A percentile compares a stretch with the other conserved stretches of the same genome.
Evolutionary conservation across 2,113 vertebrate genomes (phyloP).

Genomic region (Forbesichthys papilliferus): DNA sequence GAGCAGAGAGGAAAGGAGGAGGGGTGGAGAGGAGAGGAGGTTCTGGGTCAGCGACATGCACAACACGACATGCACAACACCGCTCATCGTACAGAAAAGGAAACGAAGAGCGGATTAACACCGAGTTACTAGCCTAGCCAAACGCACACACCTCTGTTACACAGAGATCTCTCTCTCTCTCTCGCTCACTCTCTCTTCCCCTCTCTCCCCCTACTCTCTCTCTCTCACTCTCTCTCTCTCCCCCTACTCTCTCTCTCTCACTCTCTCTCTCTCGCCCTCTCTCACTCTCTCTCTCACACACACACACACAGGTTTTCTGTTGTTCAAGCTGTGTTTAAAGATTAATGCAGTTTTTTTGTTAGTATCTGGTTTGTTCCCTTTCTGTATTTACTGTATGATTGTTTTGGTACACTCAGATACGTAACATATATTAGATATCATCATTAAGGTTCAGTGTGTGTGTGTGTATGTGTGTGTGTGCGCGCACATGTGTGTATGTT

Average conservation of each 20-base stretch:
- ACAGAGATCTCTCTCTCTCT: conserved; percentile 25
- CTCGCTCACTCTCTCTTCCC: not conserved
- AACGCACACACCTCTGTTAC: conserved; percentile 60
- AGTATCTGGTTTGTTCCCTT: no score
- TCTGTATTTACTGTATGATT: no score
- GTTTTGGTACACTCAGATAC: no score
- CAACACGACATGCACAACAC: conserved; percentile 16
- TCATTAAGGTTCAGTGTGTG: not conserved
- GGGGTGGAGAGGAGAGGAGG: no score
- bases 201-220: not conserved
- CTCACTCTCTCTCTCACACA: not conserved
- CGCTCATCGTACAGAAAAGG: conserved; percentile 66
- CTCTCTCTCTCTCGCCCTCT: conserved; percentile 27
- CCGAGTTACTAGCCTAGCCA: conserved; percentile 47
- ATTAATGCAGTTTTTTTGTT: not conserved
- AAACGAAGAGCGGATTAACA: conserved; percentile 73
- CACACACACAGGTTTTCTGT: not conserved
- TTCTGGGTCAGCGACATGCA: no score
- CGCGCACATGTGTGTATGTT: not conserved
- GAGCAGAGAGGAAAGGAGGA: not conserved
- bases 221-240: not conserved
- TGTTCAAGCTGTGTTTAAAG: not conserved
- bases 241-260: conserved; percentile 11
- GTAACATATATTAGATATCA: no score
- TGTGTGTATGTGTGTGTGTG: not conserved